These are phyloP conservation scores for Drosophila tsacasi DNA, from an alignment of 1,140 invertebrate genomes.

Conservation along the genomic window DNA sequence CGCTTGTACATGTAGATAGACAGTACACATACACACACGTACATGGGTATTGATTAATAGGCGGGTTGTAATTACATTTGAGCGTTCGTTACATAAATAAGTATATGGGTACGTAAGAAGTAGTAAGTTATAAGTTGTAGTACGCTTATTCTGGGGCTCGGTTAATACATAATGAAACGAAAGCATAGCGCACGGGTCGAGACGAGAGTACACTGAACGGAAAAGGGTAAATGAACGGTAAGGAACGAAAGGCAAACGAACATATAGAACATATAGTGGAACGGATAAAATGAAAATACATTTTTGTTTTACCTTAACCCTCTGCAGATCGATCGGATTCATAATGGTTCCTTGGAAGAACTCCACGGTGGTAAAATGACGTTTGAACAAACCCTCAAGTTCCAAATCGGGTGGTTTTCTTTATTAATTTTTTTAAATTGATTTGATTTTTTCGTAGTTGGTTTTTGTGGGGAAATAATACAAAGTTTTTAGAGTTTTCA, in stretches of 20 bases:
- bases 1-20: constrained; percentile 30
- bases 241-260: constrained; percentile 67
- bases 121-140: constrained; percentile 30
- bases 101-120: constrained; percentile 29
- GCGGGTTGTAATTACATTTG: constrained; percentile 42
- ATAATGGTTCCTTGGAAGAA: constrained; percentile 99
- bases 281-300: constrained; percentile 79
- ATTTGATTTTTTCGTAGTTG: constrained; percentile 45
- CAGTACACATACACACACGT: constrained; percentile 29
- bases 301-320: constrained; percentile 96
- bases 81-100: constrained; percentile 59
- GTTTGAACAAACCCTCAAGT: constrained; percentile 99
- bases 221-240: constrained; percentile 47
- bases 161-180: constrained; percentile 50
- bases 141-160: constrained; percentile 47
- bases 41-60: constrained; percentile 40
- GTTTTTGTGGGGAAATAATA: constrained; percentile 70
- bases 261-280: constrained; percentile 49
- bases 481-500: constrained; percentile 74
- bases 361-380: constrained; percentile 99
- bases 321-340: constrained; percentile 99
- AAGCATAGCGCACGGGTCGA: constrained; percentile 34
- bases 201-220: constrained; percentile 46
- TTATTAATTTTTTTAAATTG: constrained; percentile 58
- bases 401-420: constrained; percentile 98